Conservation (phyloP, 2,113 vertebrate genomes). For the Lagopus leucura region DNA sequence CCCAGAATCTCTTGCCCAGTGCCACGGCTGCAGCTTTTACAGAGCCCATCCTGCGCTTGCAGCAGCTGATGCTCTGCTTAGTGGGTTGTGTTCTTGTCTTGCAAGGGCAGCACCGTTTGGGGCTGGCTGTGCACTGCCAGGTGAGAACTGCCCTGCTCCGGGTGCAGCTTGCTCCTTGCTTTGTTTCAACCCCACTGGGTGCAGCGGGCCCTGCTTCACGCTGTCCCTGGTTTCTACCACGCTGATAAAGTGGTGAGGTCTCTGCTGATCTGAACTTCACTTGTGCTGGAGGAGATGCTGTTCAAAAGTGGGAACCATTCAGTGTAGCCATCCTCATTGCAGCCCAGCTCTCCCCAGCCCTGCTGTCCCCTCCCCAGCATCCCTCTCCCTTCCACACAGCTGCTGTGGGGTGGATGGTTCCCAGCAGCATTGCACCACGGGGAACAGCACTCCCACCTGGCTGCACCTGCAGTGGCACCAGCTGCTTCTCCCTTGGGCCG, state of each 20-base stretch:
- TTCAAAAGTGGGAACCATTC: background rate
- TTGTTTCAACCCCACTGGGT: background rate
- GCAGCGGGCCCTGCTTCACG: too few relatives aligned
- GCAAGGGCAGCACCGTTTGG: background rate
- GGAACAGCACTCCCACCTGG: background rate
- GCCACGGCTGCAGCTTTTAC: background rate
- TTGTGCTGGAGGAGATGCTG: background rate
- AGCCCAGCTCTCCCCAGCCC: too few relatives aligned
- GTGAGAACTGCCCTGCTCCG: background rate
- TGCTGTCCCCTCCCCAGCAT: too few relatives aligned
- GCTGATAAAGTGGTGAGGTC: background rate
- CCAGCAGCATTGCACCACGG: background rate
- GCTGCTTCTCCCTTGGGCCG: background rate
- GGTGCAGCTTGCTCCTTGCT: background rate
- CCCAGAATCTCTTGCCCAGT: background rate
- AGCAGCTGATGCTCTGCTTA: background rate
- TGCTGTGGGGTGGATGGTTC: background rate
- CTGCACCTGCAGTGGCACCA: background rate
- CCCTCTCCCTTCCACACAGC: too few relatives aligned
- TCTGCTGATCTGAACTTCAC: background rate
- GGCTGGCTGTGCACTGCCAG: background rate
- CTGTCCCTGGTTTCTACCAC: background rate
- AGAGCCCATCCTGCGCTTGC: background rate
- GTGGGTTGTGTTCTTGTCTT: background rate
- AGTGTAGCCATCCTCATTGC: too few relatives aligned